Evolutionary conservation across 2,797 vertebrate genomes (phyloP).

Genomic region (Tokudaia tokunoshimensis): DNA sequence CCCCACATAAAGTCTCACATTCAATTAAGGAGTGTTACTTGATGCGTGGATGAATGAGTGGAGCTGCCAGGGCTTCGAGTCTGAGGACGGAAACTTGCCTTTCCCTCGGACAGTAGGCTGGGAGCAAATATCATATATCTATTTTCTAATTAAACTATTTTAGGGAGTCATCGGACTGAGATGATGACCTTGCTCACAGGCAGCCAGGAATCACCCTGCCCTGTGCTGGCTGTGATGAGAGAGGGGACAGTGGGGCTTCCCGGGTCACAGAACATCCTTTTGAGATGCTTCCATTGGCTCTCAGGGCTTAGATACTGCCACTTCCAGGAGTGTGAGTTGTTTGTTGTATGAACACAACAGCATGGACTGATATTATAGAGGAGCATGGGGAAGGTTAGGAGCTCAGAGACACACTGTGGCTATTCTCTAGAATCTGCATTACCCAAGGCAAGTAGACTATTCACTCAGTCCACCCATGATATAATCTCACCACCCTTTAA

Average conservation of each 20-base stretch:
- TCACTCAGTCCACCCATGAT: neutral
- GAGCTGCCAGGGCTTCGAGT: neutral
- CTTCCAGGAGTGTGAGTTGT: neutral
- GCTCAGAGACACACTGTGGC: neutral
- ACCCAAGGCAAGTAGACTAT: neutral
- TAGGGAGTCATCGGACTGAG: neutral
- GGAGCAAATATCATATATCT: neutral
- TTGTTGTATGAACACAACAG: neutral
- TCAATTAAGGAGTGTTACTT: constrained; percentile 20
- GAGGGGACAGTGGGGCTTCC: neutral
- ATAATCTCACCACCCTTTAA: neutral
- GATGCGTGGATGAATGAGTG: neutral
- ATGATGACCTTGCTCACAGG: neutral
- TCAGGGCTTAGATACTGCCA: neutral
- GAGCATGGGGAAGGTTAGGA: neutral
- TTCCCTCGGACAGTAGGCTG: neutral
- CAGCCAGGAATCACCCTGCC: neutral
- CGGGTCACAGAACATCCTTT: neutral
- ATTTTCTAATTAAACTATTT: constrained; percentile 51
- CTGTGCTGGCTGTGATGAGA: neutral
- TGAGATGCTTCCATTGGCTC: neutral
- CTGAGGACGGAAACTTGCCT: neutral
- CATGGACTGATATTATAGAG: neutral
- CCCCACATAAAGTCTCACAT: neutral
- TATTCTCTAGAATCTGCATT: neutral